phyloP scores from a whole-genome alignment of 2,888 invertebrate species.

The Periphyllus acericola region DNA sequence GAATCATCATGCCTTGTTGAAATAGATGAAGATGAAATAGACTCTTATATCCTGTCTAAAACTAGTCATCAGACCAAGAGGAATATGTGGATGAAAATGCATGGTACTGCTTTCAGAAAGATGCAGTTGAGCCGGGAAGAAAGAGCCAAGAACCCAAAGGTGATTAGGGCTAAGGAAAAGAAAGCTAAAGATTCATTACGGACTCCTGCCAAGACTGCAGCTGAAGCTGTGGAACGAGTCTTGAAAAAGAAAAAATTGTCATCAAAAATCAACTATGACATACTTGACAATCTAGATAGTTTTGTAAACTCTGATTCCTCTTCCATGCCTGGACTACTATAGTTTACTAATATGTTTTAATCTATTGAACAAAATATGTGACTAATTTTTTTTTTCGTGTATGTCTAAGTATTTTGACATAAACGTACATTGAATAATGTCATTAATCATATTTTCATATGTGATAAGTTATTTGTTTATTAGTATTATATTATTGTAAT shows the following conservation, averaged over 20 bases:
- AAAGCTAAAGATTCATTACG: constrained; percentile 71
- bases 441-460: not conserved
- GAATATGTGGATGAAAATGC: constrained; percentile 85
- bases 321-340: constrained; percentile 32
- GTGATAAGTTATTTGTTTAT: not conserved
- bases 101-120: constrained; percentile 86
- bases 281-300: constrained; percentile 67
- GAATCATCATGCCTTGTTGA: constrained; percentile 77
- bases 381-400: too few relatives aligned
- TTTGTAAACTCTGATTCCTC: constrained; percentile 57
- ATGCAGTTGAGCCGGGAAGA: constrained; percentile 74
- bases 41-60: constrained; percentile 83
- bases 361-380: too few relatives aligned
- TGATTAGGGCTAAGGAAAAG: constrained; percentile 84
- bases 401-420: not conserved
- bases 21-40: constrained; percentile 90
- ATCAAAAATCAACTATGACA: constrained; percentile 97
- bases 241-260: constrained; percentile 95
- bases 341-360: constrained; percentile 67
- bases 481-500: not conserved
- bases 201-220: constrained; percentile 52
- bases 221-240: constrained; percentile 95
- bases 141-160: constrained; percentile 81
- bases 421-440: not conserved
- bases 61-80: constrained; percentile 85